Conservation (phyloP, 2,113 vertebrate genomes). For the Sphaerodactylus townsendi region DNA sequence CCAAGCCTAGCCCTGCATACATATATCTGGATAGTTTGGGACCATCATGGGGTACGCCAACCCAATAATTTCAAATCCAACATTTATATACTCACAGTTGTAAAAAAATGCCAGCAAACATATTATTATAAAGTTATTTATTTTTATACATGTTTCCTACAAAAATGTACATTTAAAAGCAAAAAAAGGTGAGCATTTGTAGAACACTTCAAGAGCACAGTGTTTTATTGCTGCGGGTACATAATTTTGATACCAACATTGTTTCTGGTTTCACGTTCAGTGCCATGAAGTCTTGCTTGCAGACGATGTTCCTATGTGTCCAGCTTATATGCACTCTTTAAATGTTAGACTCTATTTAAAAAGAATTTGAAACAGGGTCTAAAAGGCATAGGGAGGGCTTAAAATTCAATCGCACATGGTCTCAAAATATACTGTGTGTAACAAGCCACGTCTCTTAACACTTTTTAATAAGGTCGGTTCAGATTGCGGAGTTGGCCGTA, state of each 20-base stretch:
- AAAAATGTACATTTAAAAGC: conserved; percentile 78
- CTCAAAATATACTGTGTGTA: conserved; percentile 41
- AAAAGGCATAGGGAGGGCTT: conserved; percentile 74
- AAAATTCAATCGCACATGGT: conserved; percentile 61
- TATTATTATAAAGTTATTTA: conserved; percentile 74
- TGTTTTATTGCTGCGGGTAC: conserved; percentile 51
- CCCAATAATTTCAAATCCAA: not conserved
- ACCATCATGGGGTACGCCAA: not conserved
- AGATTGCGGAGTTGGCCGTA: not conserved
- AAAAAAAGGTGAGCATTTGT: conserved; percentile 41
- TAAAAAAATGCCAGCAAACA: conserved; percentile 46
- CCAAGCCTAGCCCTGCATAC: too few relatives aligned
- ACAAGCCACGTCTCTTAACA: conserved; percentile 52
- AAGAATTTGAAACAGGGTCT: conserved; percentile 53
- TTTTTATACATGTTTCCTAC: conserved; percentile 76
- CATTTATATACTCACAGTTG: not conserved
- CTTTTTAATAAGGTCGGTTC: conserved; percentile 22
- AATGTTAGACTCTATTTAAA: conserved; percentile 65
- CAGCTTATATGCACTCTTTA: conserved; percentile 48
- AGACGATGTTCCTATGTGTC: conserved; percentile 33
- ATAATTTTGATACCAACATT: conserved; percentile 22
- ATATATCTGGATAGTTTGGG: not conserved
- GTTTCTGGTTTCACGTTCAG: conserved; percentile 12
- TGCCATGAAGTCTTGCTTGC: conserved; percentile 24
- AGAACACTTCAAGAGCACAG: conserved; percentile 55